phyloP scores from a whole-genome alignment of 2,797 vertebrate species.

The Sebastes kiyomatsui region DNA sequence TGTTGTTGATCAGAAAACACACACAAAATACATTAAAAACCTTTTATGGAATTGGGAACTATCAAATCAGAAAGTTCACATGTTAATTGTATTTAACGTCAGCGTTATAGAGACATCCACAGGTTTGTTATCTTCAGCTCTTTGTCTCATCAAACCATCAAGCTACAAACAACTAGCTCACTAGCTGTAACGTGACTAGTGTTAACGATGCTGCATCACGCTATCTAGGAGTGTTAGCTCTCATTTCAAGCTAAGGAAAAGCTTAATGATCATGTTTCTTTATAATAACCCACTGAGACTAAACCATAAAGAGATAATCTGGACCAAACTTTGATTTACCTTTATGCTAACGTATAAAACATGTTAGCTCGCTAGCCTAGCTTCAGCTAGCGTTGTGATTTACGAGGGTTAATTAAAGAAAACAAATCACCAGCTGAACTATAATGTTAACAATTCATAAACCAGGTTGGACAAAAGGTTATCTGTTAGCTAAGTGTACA shows the following conservation, averaged over 20 bases:
- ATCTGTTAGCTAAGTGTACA: fast-evolving
- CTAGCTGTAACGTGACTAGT: neutral
- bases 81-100: fast-evolving
- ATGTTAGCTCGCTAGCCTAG: neutral
- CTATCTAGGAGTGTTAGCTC: too few relatives aligned
- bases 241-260: neutral
- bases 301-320: neutral
- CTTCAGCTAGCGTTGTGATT: neutral
- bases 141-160: neutral
- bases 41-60: too few relatives aligned
- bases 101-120: neutral
- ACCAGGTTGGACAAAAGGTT: fast-evolving
- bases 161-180: neutral
- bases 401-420: neutral
- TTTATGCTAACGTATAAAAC: neutral
- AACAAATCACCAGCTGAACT: neutral
- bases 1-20: neutral
- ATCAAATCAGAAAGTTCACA: too few relatives aligned
- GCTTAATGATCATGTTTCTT: neutral
- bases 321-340: neutral
- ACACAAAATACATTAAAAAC: neutral
- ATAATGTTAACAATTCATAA: neutral
- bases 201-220: neutral
- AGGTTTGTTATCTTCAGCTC: neutral
- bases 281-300: too few relatives aligned